Percentiles rank a stretch among this genome's conserved stretches.
These are phyloP conservation scores for Ptiloglossa arizonensis DNA, from an alignment of 1,140 invertebrate genomes.

Conservation along the genomic window DNA sequence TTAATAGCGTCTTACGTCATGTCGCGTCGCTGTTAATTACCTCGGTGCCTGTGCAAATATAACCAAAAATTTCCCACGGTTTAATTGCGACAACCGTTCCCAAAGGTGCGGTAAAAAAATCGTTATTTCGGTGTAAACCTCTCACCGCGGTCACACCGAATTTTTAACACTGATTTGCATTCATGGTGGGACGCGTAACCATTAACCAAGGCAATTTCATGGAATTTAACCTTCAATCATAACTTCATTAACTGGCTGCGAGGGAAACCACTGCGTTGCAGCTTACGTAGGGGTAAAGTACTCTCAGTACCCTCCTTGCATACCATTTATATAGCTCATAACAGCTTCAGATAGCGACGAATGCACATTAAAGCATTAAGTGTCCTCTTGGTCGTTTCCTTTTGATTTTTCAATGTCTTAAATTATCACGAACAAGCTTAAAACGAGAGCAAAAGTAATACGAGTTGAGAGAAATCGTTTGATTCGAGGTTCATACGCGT, in stretches of 20 bases:
- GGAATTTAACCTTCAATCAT: constrained; percentile 80
- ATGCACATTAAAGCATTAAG: constrained; percentile 45
- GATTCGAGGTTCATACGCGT: background rate
- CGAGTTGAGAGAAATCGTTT: constrained; percentile 30
- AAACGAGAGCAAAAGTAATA: constrained; percentile 33
- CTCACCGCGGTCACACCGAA: background rate
- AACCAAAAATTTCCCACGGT: background rate
- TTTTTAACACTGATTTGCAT: constrained; percentile 65
- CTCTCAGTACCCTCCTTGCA: constrained; percentile 41
- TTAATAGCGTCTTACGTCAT: background rate
- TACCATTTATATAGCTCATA: constrained; percentile 78
- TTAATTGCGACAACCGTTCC: constrained; percentile 15
- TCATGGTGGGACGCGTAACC: constrained; percentile 48
- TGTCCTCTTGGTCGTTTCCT: constrained; percentile 14
- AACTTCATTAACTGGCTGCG: constrained; percentile 76
- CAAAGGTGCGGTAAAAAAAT: constrained; percentile 32
- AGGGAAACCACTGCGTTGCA: constrained; percentile 45
- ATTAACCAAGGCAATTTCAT: constrained; percentile 77
- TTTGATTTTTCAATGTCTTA: constrained; percentile 29
- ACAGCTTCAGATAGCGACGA: constrained; percentile 68
- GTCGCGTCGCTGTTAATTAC: constrained; percentile 17
- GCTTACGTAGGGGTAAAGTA: constrained; percentile 47
- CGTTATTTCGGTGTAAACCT: constrained; percentile 27
- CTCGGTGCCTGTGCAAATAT: background rate
- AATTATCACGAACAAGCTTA: constrained; percentile 12